A percentile compares a stretch with the other conserved stretches of the same genome.
Conservation (phyloP, 2,797 vertebrate species). For the Allobates femoralis region DNA sequence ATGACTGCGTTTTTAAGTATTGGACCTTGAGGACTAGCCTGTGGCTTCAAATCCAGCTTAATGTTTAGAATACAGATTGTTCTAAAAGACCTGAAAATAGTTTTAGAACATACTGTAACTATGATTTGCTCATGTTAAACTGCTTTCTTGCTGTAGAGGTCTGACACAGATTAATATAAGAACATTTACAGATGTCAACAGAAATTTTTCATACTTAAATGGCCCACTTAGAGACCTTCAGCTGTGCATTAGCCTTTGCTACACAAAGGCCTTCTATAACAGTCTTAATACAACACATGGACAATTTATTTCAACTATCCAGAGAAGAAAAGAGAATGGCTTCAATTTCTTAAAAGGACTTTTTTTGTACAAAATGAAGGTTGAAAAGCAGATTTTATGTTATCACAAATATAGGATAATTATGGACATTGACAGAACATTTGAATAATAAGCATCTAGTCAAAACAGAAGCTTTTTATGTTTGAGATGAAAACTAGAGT, state of each 20-base stretch:
- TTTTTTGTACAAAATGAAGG: not conserved
- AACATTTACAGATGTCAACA: conserved; percentile 60
- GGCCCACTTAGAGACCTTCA: conserved; percentile 56
- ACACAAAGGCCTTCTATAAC: conserved; percentile 31
- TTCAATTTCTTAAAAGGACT: not conserved
- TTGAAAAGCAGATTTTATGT: conserved; percentile 3
- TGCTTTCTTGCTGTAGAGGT: conserved; percentile 27
- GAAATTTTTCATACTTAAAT: conserved; percentile 60
- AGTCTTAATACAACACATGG: conserved; percentile 15
- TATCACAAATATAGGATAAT: not conserved
- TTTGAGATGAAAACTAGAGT: not conserved
- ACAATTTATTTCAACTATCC: conserved; percentile 51
- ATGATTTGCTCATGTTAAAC: conserved; percentile 55
- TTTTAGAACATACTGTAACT: conserved; percentile 54
- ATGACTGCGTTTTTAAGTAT: conserved; percentile 40
- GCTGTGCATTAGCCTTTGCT: conserved; percentile 36
- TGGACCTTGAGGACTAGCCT: conserved; percentile 33
- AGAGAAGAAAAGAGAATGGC: conserved; percentile 21
- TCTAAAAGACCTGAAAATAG: conserved; percentile 39
- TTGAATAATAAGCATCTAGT: not conserved
- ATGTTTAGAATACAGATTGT: conserved; percentile 51
- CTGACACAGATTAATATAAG: conserved; percentile 59
- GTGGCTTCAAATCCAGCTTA: conserved; percentile 38
- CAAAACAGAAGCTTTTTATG: not conserved
- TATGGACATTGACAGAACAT: not conserved